Evolutionary conservation across 2,888 invertebrate species (phyloP), one percentile per base, ranked within the genome.

Genomic region (Lepeophtheirus nordmannii): DNA sequence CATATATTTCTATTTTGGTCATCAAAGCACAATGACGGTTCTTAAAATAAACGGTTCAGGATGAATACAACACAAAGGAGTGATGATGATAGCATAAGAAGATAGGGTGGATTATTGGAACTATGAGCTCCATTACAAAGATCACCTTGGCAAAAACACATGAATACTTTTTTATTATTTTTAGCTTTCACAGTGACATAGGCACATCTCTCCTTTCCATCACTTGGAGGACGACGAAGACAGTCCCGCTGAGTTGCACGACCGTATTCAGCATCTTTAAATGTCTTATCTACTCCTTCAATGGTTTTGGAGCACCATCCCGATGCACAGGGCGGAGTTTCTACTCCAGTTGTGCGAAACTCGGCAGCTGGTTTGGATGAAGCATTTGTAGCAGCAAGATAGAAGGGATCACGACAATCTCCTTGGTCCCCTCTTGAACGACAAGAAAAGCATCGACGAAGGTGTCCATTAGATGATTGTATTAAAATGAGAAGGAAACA

Each of bases 241-340:
- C 92, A 92, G 79, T 87, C 83, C 69, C 92, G 80, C 75, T 92
- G 87, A 5, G 89, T 89, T 1, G 91, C 90, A 59, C 84, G 82
- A 66, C 88, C 89, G 75, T 87, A 89, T 74, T 90, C 89, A 89
- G 74, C 58, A 78, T 77, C 71, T 70, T 69, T 68, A 69, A 67
- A 66, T 20, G 30, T 58, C 39, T 65, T 65, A 20, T 84, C 84
- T 67, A 85, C 85, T 14, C 77, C 78, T 75, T 91, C 90, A 46
- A 89, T 82, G 63, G 89, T 84, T 79, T 92, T 92, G 30, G 87
- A 88, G 73, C 92, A 92, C 92, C 92, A 92, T 53, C 90, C 90
- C 0, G 89, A 89, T 0, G 88, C 86, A 72, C 91, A 91, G 0
- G 87, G 86, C 12, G 85, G 82, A 1, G 85, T 82, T 71, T 85